Evolutionary conservation across 2,797 vertebrate species (phyloP), one percentile per base, ranked within the genome.

Genomic region (Xerus rutilus): DNA sequence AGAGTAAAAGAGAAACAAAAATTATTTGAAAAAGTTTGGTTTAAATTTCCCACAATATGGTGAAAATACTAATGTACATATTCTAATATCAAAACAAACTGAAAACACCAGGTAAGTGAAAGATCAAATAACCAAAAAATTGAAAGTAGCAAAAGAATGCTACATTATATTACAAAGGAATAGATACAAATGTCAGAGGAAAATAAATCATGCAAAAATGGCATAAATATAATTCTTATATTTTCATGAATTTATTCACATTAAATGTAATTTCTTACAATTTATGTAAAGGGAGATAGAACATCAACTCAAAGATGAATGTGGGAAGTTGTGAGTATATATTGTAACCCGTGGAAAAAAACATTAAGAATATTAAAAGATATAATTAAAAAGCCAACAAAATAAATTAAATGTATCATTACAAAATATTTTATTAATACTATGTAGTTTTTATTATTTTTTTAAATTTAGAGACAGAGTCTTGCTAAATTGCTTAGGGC

Each of bases 341-440:
- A 70, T 59, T 69, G 4, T 69, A 49, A 47, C 14, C 3, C 13
- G 57, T 74, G 17, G 18, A 76, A 12, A 2, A 57, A 89, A 54
- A 5, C 47, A 13, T 35, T 87, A 39, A 15, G 3, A 32, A 82
- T 45, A 32, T 9, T 30, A 82, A 84, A 39, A 72, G 21, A 85
- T 73, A 76, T 47, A 73, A 57, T 77, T 83, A 74, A 87, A 84
- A 87, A 30, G 15, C 25, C 15, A 87, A 54, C 32, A n/a, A 12
- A 59, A 32, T 8, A 78, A n/a, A 84, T 65, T n/a, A 65, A 84
- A 32, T 47, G 20, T 52, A 35, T 72, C 62, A 54, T 69, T 79
- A 59, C 18, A 57, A 86, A 91, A 54, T 89, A 65, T 77, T 88
- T 72, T 39, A 49, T 93, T 70, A 69, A 23, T 91, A 73, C 45